Evolutionary conservation across 1,140 invertebrate genomes (phyloP).

Genomic region (Brachionus manjavacas): DNA sequence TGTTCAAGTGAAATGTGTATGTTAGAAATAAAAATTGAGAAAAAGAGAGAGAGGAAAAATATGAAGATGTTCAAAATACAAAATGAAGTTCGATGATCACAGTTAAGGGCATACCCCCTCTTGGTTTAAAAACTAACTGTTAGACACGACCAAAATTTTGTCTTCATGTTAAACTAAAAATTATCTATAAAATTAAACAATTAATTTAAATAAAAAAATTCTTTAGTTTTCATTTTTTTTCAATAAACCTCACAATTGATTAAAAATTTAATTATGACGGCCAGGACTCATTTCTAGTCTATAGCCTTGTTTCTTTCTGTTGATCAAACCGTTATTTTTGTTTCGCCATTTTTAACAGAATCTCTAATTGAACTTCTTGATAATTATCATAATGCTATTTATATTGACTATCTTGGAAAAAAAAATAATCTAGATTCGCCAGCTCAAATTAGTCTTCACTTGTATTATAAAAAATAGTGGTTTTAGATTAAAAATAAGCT

Average conservation of each 20-base stretch:
- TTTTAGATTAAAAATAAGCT: neutral
- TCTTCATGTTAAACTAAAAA: neutral
- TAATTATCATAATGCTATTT: neutral
- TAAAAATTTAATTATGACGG: neutral
- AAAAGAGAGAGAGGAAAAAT: neutral
- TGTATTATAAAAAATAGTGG: neutral
- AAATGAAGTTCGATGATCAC: neutral
- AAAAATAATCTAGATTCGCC: neutral
- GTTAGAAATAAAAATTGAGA: neutral
- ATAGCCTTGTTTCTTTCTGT: too few relatives aligned
- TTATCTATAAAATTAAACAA: neutral
- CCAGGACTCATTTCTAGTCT: too few relatives aligned
- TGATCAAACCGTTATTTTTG: too few relatives aligned
- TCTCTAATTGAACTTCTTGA: neutral
- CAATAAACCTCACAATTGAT: neutral
- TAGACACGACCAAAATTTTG: neutral
- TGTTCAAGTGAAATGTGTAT: neutral
- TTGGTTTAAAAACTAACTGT: neutral
- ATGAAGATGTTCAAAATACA: neutral
- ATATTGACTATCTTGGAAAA: neutral
- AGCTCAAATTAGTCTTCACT: neutral
- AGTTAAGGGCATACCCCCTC: conserved; percentile 13
- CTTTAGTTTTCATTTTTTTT: too few relatives aligned
- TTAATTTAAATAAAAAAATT: neutral
- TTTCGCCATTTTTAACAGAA: neutral